phyloP scores from a whole-genome alignment of 2,797 vertebrate genomes.

The Gymnopithys bicolor region DNA sequence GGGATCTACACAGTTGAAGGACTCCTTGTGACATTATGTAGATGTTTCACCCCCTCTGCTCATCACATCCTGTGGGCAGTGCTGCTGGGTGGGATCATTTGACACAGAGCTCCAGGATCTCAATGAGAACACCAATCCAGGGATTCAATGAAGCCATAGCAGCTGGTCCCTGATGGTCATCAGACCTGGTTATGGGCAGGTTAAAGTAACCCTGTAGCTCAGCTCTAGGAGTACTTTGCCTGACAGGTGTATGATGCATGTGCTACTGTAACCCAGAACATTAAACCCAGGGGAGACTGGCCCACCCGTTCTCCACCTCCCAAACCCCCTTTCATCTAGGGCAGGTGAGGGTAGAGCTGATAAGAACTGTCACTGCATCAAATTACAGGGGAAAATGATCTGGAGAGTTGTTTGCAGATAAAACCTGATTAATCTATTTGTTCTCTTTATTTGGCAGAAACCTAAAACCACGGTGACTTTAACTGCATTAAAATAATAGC shows the following conservation, averaged over 20 bases:
- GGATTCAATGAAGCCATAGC: fast-evolving
- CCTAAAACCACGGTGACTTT: conserved; percentile 13
- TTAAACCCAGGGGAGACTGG: not conserved
- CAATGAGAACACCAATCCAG: not conserved
- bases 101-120: not conserved
- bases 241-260: not conserved
- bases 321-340: conserved; percentile 28
- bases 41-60: not conserved
- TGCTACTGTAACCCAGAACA: not conserved
- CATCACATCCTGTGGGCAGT: fast-evolving
- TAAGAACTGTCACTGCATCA: conserved; percentile 22
- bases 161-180: not conserved
- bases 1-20: not conserved
- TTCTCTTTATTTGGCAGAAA: conserved; percentile 41
- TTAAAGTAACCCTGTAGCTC: not conserved
- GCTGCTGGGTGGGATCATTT: not conserved
- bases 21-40: not conserved
- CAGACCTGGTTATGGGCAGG: not conserved
- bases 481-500: conserved; percentile 28
- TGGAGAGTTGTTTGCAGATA: conserved; percentile 53
- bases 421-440: conserved; percentile 52
- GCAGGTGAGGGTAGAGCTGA: conserved; percentile 42
- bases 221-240: not conserved
- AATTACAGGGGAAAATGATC: conserved; percentile 54
- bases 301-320: not conserved